Conservation (phyloP, 2,797 vertebrate genomes). For the Onychomys arenicola region DNA sequence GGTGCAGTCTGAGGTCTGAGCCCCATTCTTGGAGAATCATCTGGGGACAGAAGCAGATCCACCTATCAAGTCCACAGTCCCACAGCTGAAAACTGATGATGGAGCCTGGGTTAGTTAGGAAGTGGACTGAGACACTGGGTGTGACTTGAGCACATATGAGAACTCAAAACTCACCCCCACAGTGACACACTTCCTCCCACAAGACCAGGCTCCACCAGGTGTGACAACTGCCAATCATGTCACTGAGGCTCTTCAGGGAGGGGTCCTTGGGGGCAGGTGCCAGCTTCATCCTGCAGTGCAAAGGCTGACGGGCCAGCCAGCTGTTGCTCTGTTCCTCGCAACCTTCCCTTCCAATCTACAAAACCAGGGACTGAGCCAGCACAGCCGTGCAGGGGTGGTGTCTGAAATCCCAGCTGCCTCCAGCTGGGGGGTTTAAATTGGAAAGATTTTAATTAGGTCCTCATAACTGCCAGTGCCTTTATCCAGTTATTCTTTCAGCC, state of each 20-base stretch:
- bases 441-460: conserved; percentile 22
- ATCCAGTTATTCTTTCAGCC: not conserved
- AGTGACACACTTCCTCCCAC: not conserved
- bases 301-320: not conserved
- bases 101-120: not conserved
- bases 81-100: not conserved
- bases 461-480: not conserved
- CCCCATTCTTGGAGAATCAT: rapidly evolving
- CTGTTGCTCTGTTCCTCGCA: not conserved
- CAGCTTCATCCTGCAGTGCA: rapidly evolving
- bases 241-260: rapidly evolving
- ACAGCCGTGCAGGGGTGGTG: not conserved
- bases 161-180: not conserved
- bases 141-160: not conserved
- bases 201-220: not conserved
- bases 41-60: rapidly evolving
- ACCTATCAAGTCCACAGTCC: not conserved
- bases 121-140: not conserved
- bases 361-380: not conserved
- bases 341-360: not conserved
- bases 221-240: not conserved
- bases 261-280: too few species aligned
- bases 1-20: not conserved
- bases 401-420: conserved; percentile 17
- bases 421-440: not conserved